phyloP scores from a whole-genome alignment of 2,888 invertebrate genomes.

The Nomada ruficornis region DNA sequence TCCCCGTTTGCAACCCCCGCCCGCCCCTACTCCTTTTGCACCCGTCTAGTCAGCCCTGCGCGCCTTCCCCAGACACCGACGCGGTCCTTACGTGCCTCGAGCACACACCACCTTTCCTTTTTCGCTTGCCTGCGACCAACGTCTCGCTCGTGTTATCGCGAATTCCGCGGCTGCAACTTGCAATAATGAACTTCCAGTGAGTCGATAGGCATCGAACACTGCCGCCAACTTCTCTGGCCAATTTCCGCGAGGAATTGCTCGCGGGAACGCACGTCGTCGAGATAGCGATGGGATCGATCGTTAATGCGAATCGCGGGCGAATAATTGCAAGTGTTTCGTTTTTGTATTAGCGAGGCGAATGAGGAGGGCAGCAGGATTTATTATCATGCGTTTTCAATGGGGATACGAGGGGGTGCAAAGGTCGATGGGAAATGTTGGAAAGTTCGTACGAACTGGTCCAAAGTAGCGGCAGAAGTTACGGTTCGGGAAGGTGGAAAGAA shows the following conservation, averaged over 20 bases:
- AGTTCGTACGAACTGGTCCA: neutral
- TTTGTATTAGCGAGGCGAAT: neutral
- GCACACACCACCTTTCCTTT: constrained; percentile 6
- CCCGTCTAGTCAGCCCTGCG: neutral
- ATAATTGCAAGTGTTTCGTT: no score
- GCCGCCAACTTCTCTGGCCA: constrained; percentile 6
- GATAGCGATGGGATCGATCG: no score
- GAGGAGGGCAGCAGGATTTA: neutral
- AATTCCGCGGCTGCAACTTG: constrained; percentile 33
- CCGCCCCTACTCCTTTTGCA: neutral
- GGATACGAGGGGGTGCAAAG: neutral
- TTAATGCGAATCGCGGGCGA: neutral
- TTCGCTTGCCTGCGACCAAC: constrained; percentile 4
- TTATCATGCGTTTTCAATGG: neutral
- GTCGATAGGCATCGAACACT: constrained; percentile 22
- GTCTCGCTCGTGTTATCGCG: constrained; percentile 30
- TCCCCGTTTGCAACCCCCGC: neutral
- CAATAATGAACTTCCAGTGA: constrained; percentile 34
- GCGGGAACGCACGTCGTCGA: neutral
- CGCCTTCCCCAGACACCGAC: constrained; percentile 6
- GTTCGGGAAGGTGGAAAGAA: constrained; percentile 4
- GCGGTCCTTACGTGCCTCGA: constrained; percentile 35
- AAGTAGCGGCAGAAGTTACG: constrained; percentile 19
- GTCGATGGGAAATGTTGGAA: neutral
- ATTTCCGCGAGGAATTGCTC: constrained; percentile 16